Evolutionary conservation across 2,888 invertebrate genomes (phyloP).

Genomic region (Frankliniella fusca): DNA sequence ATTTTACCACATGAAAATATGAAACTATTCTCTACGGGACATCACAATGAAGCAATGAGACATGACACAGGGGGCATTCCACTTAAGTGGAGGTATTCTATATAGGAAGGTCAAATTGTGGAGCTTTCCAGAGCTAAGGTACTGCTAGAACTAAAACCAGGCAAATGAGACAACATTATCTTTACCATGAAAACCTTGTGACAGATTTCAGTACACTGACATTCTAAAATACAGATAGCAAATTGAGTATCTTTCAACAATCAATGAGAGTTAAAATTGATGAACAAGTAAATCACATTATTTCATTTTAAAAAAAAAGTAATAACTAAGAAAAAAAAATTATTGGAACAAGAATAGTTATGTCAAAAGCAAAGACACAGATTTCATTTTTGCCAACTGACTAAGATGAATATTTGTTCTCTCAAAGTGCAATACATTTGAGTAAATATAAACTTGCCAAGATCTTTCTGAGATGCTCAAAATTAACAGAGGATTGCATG

Average conservation of each 20-base stretch:
- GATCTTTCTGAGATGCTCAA: neutral
- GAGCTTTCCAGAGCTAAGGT: neutral
- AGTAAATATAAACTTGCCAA: neutral
- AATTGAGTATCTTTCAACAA: neutral
- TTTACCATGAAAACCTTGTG: no score
- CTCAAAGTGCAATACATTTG: neutral
- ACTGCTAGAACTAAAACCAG: neutral
- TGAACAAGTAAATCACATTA: neutral
- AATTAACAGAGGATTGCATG: neutral
- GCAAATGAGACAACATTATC: neutral
- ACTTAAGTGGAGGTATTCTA: neutral
- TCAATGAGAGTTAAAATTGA: neutral
- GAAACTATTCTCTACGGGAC: conserved; percentile 21
- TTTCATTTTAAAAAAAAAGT: neutral
- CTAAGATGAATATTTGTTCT: neutral
- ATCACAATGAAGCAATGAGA: conserved; percentile 23
- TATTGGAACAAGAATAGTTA: neutral
- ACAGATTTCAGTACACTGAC: no score
- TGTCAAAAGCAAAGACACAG: neutral
- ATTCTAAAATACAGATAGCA: neutral
- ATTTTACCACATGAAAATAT: conserved; percentile 14
- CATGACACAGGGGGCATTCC: neutral
- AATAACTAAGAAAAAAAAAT: neutral
- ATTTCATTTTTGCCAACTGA: neutral
- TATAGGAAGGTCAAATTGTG: neutral